A percentile compares a stretch with the other conserved stretches of the same genome.
Conservation (phyloP, 2,797 vertebrate genomes). For the Silurus aristotelis region DNA sequence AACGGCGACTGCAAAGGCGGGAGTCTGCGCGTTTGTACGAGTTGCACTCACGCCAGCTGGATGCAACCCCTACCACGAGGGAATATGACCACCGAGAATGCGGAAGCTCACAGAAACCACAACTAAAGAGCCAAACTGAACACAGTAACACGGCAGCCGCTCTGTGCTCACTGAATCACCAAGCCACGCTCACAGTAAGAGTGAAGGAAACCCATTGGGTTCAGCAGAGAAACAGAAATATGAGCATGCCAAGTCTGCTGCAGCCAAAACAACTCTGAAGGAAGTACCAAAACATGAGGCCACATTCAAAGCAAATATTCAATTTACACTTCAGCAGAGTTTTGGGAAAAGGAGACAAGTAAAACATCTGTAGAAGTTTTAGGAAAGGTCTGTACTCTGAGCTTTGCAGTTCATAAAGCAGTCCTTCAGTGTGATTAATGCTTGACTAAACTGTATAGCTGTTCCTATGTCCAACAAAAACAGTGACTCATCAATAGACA, state of each 20-base stretch:
- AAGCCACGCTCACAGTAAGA: constrained; percentile 12
- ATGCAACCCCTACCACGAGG: constrained; percentile 25
- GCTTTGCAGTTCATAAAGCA: neutral
- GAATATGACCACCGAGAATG: constrained; percentile 44
- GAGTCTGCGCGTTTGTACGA: constrained; percentile 1
- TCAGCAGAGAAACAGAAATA: neutral
- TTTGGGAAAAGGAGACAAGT: constrained; percentile 18
- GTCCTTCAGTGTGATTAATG: constrained; percentile 21
- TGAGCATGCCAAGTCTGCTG: neutral
- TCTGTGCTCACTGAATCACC: constrained; percentile 1
- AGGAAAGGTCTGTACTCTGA: neutral
- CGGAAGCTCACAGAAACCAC: constrained; percentile 33
- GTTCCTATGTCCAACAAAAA: neutral
- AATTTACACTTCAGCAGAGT: constrained; percentile 21
- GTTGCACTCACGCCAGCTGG: constrained; percentile 24
- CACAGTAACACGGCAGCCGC: neutral
- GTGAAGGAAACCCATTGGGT: neutral
- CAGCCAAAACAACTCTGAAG: constrained; percentile 23
- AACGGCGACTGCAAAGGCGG: constrained; percentile 14
- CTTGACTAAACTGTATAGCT: neutral
- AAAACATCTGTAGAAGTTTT: constrained; percentile 14
- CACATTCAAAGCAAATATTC: constrained; percentile 23
- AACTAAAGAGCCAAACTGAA: constrained; percentile 2
- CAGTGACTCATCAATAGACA: constrained; percentile 12
- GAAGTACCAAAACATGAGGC: constrained; percentile 22